Evolutionary conservation across 2,113 vertebrate genomes (phyloP), one percentile per base, ranked within the genome.

Genomic region (Balaenoptera acutorostrata): DNA sequence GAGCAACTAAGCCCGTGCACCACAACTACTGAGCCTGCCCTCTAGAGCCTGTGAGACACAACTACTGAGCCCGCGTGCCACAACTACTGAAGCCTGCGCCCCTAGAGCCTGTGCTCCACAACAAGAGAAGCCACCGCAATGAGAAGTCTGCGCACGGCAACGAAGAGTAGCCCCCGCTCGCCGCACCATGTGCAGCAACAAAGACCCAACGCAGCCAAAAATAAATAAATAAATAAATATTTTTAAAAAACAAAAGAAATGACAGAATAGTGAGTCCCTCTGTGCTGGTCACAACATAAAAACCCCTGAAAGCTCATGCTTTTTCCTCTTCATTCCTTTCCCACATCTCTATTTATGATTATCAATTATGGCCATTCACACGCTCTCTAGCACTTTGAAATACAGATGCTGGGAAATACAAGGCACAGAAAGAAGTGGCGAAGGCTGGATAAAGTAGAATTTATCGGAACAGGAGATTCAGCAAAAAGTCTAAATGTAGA

Each of bases 321-420:
- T 63, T 90, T 87, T 55, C 39, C 21, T 85, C 39, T 85, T 69
- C 11, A 44, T 63, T 57, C 46, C 74, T 97, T 92, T 78, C 33
- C n/a, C 9, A 46, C 2, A 27, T 49, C 46, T 96, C 46, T 84
- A 25, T 41, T 75, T 77, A 23, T 52, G 80, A 74, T 85, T 5
- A 78, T 57, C 36, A 36, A 14, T 78, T n/a, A 59, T 20, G 6
- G 90, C 39, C 61, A 68, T 83, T 87, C n/a, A 39, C 23, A 92
- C 36, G 0, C 31, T 81, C 17, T 86, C 55, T 68, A 59, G 33
- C 21, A 80, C 33, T 93, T 66, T 64, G 44, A 92, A 89, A 68
- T 20, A 93, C 7, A 52, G 57, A 84, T 44, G 18, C 55, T 88
- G 39, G 29, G 33, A 77, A 84, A 23, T 64, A 33, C 3, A 39